Percentiles rank a stretch among this genome's conserved stretches.
Conservation (phyloP, 2,113 vertebrate genomes). For the Plecotus auritus region DNA sequence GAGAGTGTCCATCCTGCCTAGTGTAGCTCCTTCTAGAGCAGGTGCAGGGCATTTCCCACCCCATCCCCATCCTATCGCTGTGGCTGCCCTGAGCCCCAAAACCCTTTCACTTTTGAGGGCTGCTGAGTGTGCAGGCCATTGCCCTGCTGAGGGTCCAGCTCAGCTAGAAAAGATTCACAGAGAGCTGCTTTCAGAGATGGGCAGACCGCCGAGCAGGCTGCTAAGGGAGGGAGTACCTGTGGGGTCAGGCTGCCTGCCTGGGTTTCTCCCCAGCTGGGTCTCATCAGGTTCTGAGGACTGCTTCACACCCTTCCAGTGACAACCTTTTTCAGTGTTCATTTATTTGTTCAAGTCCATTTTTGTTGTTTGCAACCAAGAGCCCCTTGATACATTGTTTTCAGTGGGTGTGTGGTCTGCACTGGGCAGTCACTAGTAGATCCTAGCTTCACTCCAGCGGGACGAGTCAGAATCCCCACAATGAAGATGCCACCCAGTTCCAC, state of each 20-base stretch:
- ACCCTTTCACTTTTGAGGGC: not conserved
- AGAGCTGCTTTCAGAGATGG: not conserved
- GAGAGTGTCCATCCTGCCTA: not conserved
- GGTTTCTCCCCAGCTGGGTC: not conserved
- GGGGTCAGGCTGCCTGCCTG: not conserved
- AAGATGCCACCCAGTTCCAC: not conserved
- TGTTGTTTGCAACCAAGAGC: not conserved
- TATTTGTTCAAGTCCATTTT: not conserved
- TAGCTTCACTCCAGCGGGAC: not conserved
- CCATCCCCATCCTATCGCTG: rapidly evolving
- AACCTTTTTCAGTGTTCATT: not conserved
- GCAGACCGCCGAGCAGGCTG: not conserved
- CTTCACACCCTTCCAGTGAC: not conserved
- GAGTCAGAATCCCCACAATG: not conserved
- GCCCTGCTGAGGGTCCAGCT: not conserved
- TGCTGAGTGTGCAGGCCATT: not conserved
- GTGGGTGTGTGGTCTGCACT: not conserved
- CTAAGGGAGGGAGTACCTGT: rapidly evolving
- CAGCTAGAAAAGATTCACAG: not conserved
- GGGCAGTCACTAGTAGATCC: not conserved
- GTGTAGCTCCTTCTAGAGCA: not conserved
- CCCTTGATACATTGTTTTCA: not conserved
- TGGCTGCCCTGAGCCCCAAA: not conserved
- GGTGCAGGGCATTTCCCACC: too few relatives aligned
- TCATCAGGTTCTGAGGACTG: not conserved